Evolutionary conservation across 1,140 invertebrate species (phyloP), one percentile per base, ranked within the genome.

Genomic region (Ceratosolen solmsi): DNA sequence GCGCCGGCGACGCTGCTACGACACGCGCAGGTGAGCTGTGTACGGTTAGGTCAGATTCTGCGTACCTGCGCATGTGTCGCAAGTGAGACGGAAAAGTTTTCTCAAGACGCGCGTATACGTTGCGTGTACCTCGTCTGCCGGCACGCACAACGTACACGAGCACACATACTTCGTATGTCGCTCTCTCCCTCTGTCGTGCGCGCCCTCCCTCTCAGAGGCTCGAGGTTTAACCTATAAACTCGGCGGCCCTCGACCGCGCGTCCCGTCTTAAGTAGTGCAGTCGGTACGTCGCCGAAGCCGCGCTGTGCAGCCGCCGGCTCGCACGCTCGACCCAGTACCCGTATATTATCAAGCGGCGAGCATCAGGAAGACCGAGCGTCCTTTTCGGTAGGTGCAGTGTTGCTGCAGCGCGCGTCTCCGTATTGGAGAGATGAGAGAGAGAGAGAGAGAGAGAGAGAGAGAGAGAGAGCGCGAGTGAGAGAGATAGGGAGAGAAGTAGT

Each of bases 161-260:
- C 74, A 30, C 30, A 36, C 63, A 11, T 8, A 20, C 63, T 8
- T 20, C 11, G 49, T 33, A 3, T 68, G 30, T 38, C 63, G 13
- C 63, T 38, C 63, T 33, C 25, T 33, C 58, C 25, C 58, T 5
- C 25, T 30, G 2, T 63, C 25, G 58, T 11, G n/a, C 17, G 63
- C 30, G n/a, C 58, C 25, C 71, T 30, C 17, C 17, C 49, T 30
- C 49, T 30, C 71, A 3, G 73, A 25, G 60, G 17, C 27, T 71
- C 46, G 51, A 46, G 46, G 63, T 60, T 80, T 80, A 80, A 80
- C 78, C 78, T 80, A 80, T 51, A 80, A 80, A 80, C 36, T 73
- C 27, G 70, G n/a, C 46, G 27, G 15, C 58, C 0, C 11, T 20
- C 46, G 75, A 46, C 46, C 75, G 75, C 77, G 60, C 63, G 25